A percentile compares a stretch with the other conserved stretches of the same genome.
Evolutionary conservation across 2,797 vertebrate genomes (phyloP).

Genomic region (Sternarchorhynchus goeldii): DNA sequence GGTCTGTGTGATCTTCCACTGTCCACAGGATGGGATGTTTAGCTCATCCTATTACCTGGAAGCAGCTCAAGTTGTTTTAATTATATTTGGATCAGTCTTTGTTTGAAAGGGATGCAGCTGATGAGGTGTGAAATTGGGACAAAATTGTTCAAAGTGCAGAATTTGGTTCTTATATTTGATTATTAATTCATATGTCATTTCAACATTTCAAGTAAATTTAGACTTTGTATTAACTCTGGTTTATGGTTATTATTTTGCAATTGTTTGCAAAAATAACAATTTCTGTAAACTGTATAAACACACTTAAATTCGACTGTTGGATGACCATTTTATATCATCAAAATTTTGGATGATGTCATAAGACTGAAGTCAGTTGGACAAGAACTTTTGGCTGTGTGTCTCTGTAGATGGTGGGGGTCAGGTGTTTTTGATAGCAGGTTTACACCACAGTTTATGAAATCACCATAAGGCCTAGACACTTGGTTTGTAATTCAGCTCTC

Average conservation of each 20-base stretch:
- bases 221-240: neutral
- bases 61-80: conserved; percentile 21
- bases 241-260: no score
- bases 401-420: conserved; percentile 61
- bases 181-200: neutral
- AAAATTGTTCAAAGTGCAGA: neutral
- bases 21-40: conserved; percentile 1
- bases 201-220: neutral
- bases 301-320: neutral
- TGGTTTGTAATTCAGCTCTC: conserved; percentile 71
- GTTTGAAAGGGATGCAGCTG: no score
- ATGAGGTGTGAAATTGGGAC: no score
- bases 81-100: neutral
- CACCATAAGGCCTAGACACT: conserved; percentile 76
- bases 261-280: no score
- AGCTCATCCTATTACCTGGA: conserved; percentile 12
- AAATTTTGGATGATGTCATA: neutral
- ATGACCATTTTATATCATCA: neutral
- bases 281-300: neutral
- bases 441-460: conserved; percentile 68
- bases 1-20: conserved; percentile 44
- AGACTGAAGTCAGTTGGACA: neutral
- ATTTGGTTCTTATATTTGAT: neutral
- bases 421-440: conserved; percentile 62
- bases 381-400: conserved; percentile 4